phyloP scores from a whole-genome alignment of 2,797 vertebrate species.

The Etheostoma perlongum region DNA sequence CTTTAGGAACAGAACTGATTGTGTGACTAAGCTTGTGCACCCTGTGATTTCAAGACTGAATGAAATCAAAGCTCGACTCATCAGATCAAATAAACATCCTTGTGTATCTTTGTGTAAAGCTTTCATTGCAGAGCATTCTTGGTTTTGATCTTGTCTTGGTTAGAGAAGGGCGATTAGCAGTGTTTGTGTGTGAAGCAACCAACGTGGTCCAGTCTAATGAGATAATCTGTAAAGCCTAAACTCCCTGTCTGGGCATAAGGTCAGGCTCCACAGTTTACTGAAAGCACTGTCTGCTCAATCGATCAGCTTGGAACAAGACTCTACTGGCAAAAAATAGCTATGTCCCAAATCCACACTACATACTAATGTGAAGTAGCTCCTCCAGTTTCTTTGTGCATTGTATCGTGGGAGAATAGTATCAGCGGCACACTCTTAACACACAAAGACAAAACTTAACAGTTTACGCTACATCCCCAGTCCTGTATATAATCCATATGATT shows the following conservation, averaged over 20 bases:
- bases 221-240: constrained; percentile 64
- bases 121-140: constrained; percentile 14
- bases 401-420: background rate
- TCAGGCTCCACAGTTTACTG: constrained; percentile 25
- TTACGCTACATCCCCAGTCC: background rate
- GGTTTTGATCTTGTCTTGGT: constrained; percentile 22
- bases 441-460: background rate
- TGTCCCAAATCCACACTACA: background rate
- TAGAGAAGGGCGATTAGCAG: constrained; percentile 21
- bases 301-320: constrained; percentile 7
- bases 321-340: background rate
- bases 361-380: background rate
- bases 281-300: constrained; percentile 5
- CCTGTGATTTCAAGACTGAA: constrained; percentile 31
- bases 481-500: background rate
- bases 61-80: constrained; percentile 44
- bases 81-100: constrained; percentile 63
- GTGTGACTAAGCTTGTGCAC: constrained; percentile 25
- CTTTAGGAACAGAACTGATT: constrained; percentile 12
- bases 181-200: constrained; percentile 28
- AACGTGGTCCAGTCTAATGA: constrained; percentile 56
- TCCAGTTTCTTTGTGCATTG: background rate
- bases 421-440: background rate
- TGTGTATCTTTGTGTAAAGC: constrained; percentile 18
- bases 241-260: constrained; percentile 49